phyloP scores from a whole-genome alignment of 1,140 invertebrate species.

The Tenebrio molitor region DNA sequence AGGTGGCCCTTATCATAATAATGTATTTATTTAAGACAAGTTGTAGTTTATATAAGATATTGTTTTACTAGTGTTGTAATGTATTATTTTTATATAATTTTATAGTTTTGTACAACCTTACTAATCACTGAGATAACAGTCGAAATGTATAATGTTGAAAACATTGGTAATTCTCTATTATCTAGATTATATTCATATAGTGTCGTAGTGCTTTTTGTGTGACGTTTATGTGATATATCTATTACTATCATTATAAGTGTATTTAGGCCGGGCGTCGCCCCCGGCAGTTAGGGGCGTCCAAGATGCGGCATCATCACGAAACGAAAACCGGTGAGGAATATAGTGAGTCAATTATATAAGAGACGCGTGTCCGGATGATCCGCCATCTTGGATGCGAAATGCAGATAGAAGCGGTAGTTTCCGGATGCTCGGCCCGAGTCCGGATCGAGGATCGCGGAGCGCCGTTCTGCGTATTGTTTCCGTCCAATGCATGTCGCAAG shows the following conservation, averaged over 20 bases:
- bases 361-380: conserved; percentile 39
- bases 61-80: conserved; percentile 54
- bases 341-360: conserved; percentile 16
- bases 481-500: conserved; percentile 64
- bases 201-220: conserved; percentile 68
- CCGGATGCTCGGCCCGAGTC: not conserved
- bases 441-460: not conserved
- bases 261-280: conserved; percentile 37
- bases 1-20: conserved; percentile 54
- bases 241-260: conserved; percentile 62
- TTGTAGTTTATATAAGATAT: conserved; percentile 55
- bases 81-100: conserved; percentile 65
- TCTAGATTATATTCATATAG: conserved; percentile 59
- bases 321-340: not conserved
- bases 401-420: conserved; percentile 50
- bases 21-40: conserved; percentile 59
- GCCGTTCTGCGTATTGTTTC: conserved; percentile 65
- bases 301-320: conserved; percentile 17
- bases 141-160: conserved; percentile 42
- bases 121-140: conserved; percentile 47
- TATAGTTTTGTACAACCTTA: conserved; percentile 61
- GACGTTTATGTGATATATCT: conserved; percentile 68
- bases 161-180: conserved; percentile 60
- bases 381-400: conserved; percentile 47
- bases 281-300: conserved; percentile 1